Evolutionary conservation across 1,140 invertebrate genomes (phyloP), one percentile per base, ranked within the genome.

Genomic region (Drosophila pallidifrons): DNA sequence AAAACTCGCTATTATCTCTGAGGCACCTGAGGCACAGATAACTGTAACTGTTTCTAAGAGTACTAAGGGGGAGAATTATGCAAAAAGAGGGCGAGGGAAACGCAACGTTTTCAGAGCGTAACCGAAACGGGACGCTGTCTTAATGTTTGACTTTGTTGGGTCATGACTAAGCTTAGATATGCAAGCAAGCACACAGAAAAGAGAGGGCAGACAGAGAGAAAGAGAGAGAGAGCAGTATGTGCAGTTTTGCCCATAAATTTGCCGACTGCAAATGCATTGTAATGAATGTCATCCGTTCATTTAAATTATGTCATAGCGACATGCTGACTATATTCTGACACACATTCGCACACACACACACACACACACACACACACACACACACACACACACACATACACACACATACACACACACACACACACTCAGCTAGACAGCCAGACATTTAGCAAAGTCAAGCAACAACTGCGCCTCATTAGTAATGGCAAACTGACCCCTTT

Each of bases 281-380:
- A 88, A 88, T 88, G 85, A 88, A 89, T 88, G 85, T 88, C 83
- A 88, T 88, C 85, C 83, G 83, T 89, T 88, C 76, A 82, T 89
- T 88, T 83, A 82, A 89, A 89, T 88, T 88, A 88, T 88, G 83
- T 88, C 83, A 88, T 89, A 80, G 70, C 72, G 52, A 54, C 69
- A 58, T 49, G 16, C 5, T 30, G 11, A 20, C 11, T 38, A 25
- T 25, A 58, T 41, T n/a, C 13, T 52, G 55, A 52, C 64, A 61
- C 74, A 69, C 45, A 75, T 46, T 46, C 28, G 46, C 15, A 13
- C 30, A 35, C 51, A 52, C 35, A 58, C 41, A 52, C 43, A 64
- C 7, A 65, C 72, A 41, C 28, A 10, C 20, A 38, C 5, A 30
- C 41, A 30, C 6, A 45, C 52, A 60, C 32, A 68, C 20, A 20